phyloP scores from a whole-genome alignment of 2,888 invertebrate genomes.

The Caradrina clavipalpis region DNA sequence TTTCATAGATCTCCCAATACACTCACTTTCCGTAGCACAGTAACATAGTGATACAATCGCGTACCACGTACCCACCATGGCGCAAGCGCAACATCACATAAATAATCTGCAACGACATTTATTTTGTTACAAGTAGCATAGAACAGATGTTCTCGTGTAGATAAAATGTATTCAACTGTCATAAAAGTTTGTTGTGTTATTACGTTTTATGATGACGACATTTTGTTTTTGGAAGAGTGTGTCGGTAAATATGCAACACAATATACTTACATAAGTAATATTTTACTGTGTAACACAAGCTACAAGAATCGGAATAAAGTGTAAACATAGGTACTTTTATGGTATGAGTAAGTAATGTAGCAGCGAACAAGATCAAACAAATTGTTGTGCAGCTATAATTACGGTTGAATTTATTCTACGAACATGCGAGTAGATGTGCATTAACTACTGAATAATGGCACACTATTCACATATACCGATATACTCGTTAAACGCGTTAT shows the following conservation, averaged over 20 bases:
- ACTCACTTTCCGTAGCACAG: slow-evolving; percentile 83
- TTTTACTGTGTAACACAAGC: slow-evolving; percentile 22
- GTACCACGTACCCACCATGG: slow-evolving; percentile 71
- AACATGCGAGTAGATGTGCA: slow-evolving; percentile 33
- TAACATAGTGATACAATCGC: slow-evolving; percentile 79
- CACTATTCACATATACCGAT: slow-evolving; percentile 47
- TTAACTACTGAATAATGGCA: slow-evolving; percentile 59
- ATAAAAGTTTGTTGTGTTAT: slow-evolving; percentile 74
- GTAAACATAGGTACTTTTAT: slow-evolving; percentile 47
- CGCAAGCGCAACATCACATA: slow-evolving; percentile 74
- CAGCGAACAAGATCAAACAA: slow-evolving; percentile 53
- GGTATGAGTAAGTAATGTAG: slow-evolving; percentile 29
- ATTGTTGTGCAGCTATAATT: slow-evolving; percentile 49
- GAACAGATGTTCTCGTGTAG: slow-evolving; percentile 80
- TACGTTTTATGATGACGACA: slow-evolving; percentile 70
- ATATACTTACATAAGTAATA: slow-evolving; percentile 40
- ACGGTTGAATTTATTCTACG: slow-evolving; percentile 51
- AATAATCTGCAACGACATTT: slow-evolving; percentile 82
- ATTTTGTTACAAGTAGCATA: slow-evolving; percentile 79
- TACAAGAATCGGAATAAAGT: slow-evolving; percentile 29
- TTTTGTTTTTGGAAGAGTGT: slow-evolving; percentile 60
- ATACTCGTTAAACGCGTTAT: slow-evolving; percentile 50
- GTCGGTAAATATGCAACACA: slow-evolving; percentile 33
- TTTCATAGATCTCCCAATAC: slow-evolving; percentile 77
- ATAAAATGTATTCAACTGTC: slow-evolving; percentile 79